Percentiles rank a stretch among this genome's conserved stretches.
Conservation (phyloP, 2,797 vertebrate genomes). For the Rachycentron canadum region DNA sequence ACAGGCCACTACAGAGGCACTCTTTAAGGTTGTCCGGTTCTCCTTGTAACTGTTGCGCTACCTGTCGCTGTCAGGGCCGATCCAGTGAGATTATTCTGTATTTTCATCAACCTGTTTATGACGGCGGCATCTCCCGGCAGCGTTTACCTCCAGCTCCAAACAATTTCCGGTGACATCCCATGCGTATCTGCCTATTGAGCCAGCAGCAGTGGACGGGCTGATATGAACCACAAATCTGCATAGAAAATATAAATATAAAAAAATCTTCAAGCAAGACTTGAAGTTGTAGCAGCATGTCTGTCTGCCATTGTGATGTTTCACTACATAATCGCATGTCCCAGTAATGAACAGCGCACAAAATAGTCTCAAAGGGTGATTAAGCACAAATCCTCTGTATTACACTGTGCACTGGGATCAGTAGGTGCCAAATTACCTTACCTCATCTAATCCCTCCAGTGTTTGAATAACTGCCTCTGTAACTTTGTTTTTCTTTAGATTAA, state of each 20-base stretch:
- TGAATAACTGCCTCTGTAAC: neutral
- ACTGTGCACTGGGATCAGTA: neutral
- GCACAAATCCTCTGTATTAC: neutral
- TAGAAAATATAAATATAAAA: neutral
- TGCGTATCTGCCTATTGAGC: neutral
- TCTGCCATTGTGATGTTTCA: neutral
- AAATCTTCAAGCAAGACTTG: neutral
- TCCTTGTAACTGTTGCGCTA: slow-evolving; percentile 21
- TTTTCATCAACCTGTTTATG: slow-evolving; percentile 83
- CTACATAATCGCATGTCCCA: neutral
- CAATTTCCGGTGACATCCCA: slow-evolving; percentile 75
- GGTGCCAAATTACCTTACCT: too few relatives aligned
- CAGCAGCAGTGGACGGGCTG: neutral
- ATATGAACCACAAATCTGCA: neutral
- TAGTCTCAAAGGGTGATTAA: neutral
- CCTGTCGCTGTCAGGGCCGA: slow-evolving; percentile 64
- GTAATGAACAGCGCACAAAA: neutral
- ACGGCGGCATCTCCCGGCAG: slow-evolving; percentile 85
- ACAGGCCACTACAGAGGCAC: neutral
- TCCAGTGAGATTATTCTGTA: slow-evolving; percentile 68
- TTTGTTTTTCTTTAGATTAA: neutral
- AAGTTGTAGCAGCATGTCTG: too few relatives aligned
- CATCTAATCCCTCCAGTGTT: neutral
- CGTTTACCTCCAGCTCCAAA: slow-evolving; percentile 71
- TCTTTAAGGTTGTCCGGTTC: neutral